Conservation (phyloP, 2,113 vertebrate species). For the Fregata magnificens region DNA sequence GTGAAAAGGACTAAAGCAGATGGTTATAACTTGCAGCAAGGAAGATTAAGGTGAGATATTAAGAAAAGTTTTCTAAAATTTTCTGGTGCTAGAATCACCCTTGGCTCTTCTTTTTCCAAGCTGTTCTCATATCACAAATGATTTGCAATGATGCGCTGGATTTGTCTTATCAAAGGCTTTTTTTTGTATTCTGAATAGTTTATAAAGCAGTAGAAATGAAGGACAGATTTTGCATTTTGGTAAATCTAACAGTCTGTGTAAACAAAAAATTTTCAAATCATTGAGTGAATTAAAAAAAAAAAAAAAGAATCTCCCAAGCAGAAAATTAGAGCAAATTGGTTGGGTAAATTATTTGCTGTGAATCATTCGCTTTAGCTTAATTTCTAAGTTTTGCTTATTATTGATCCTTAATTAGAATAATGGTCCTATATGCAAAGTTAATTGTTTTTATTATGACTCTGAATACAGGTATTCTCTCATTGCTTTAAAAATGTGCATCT, state of each 20-base stretch:
- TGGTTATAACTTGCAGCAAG: neutral
- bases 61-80: neutral
- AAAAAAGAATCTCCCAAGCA: neutral
- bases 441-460: neutral
- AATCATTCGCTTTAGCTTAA: neutral
- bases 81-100: neutral
- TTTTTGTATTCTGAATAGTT: neutral
- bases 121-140: neutral
- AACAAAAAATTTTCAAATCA: neutral
- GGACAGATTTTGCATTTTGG: neutral
- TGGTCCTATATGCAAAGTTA: neutral
- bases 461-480: neutral
- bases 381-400: neutral
- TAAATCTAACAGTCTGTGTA: neutral
- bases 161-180: neutral
- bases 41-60: neutral
- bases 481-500: neutral
- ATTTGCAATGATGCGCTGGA: neutral
- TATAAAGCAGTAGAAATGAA: neutral
- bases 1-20: neutral
- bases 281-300: neutral
- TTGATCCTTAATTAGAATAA: neutral
- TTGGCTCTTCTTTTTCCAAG: neutral
- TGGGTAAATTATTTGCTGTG: neutral
- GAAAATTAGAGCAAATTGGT: neutral